Conservation (phyloP, 2,888 invertebrate species). For the Synergus laeviventris region DNA sequence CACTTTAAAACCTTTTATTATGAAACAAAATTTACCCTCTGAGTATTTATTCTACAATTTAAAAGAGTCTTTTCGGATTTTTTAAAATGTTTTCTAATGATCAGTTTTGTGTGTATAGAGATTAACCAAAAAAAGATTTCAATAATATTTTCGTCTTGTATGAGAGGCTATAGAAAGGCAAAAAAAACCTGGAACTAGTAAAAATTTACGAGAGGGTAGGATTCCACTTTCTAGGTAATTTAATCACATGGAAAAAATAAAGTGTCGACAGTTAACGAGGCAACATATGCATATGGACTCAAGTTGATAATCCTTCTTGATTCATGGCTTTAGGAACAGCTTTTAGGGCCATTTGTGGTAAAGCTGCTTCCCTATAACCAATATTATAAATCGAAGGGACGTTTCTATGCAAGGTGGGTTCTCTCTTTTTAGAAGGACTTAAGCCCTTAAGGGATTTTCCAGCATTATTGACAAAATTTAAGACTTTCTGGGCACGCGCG, state of each 20-base stretch:
- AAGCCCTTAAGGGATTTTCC: constrained; percentile 15
- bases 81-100: too few species aligned
- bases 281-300: constrained; percentile 21
- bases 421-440: not conserved
- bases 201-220: not conserved
- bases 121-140: not conserved
- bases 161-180: not conserved
- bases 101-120: not conserved
- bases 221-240: constrained; percentile 10
- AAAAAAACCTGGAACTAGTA: not conserved
- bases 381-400: constrained; percentile 2
- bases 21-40: too few species aligned
- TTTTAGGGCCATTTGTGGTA: constrained; percentile 21
- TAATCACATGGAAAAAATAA: constrained; percentile 34
- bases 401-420: not conserved
- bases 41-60: too few species aligned
- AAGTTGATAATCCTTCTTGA: constrained; percentile 24
- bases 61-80: too few species aligned
- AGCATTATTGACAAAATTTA: constrained; percentile 32
- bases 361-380: constrained; percentile 15
- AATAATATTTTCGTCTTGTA: not conserved
- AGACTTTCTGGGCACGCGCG: constrained; percentile 23
- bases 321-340: constrained; percentile 10
- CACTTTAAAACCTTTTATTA: too few species aligned
- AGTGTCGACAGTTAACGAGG: constrained; percentile 22